Evolutionary conservation across 2,888 invertebrate species (phyloP).

Genomic region (Cryptocephalus moraei): DNA sequence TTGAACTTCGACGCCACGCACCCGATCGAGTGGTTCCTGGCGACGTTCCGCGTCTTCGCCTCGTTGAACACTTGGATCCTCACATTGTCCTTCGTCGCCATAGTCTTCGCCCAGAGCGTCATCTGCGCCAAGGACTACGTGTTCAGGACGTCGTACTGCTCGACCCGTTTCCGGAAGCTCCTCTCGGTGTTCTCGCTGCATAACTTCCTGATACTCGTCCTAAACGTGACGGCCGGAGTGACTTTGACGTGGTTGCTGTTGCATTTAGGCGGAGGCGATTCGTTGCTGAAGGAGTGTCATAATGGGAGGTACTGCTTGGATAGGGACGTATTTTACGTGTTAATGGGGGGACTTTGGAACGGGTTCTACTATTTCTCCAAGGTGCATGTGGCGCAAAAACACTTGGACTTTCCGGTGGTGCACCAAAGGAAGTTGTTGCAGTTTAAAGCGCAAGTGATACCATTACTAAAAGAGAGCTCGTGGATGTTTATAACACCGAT

Average conservation of each 20-base stretch:
- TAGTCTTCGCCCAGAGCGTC: constrained; percentile 61
- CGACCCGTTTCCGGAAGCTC: constrained; percentile 58
- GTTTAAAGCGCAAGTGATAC: constrained; percentile 48
- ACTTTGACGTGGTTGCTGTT: constrained; percentile 60
- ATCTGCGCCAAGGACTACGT: constrained; percentile 61
- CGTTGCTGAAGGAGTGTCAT: constrained; percentile 42
- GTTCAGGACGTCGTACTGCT: constrained; percentile 47
- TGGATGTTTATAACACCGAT: constrained; percentile 41
- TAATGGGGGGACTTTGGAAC: constrained; percentile 58
- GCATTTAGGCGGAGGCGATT: constrained; percentile 51
- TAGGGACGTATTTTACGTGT: constrained; percentile 56
- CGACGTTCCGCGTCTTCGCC: constrained; percentile 48
- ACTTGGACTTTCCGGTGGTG: constrained; percentile 58
- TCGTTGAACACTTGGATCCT: constrained; percentile 56
- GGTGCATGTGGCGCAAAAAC: constrained; percentile 45
- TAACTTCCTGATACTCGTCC: constrained; percentile 43
- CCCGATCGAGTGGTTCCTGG: constrained; percentile 54
- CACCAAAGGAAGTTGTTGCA: constrained; percentile 60
- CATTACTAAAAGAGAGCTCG: constrained; percentile 49
- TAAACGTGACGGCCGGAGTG: constrained; percentile 56
- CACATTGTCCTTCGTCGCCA: constrained; percentile 49
- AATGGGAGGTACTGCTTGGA: constrained; percentile 48
- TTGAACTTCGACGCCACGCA: constrained; percentile 54
- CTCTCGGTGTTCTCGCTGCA: constrained; percentile 51
- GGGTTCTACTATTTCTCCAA: constrained; percentile 52